Conservation (phyloP, 2,113 vertebrate genomes). For the Gymnobelideus leadbeateri region DNA sequence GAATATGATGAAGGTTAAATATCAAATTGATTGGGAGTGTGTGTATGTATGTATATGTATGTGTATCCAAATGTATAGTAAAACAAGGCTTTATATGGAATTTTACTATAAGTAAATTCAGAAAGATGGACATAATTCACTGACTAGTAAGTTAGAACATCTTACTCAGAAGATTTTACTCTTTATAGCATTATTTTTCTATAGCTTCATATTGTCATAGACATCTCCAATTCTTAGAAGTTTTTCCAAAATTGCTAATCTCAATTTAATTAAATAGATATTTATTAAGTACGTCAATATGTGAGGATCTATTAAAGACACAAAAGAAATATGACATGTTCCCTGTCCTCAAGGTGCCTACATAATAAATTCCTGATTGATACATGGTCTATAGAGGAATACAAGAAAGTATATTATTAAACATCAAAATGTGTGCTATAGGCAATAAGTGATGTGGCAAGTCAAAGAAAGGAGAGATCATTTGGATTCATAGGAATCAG, state of each 20-base stretch:
- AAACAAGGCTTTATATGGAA: slow-evolving; percentile 26
- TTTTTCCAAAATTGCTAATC: slow-evolving; percentile 22
- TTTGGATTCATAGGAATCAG: background rate
- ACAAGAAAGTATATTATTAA: background rate
- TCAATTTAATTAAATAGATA: slow-evolving; percentile 33
- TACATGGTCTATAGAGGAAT: background rate
- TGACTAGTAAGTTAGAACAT: slow-evolving; percentile 8
- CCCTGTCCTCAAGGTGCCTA: slow-evolving; percentile 8
- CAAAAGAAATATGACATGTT: background rate
- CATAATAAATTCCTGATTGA: background rate
- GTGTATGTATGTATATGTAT: too few species aligned
- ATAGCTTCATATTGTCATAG: background rate
- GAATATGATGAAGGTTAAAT: background rate
- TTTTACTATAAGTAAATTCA: slow-evolving; percentile 5
- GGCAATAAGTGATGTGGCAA: background rate
- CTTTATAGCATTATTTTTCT: background rate
- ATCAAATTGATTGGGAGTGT: too few species aligned
- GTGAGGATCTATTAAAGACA: background rate
- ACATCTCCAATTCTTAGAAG: background rate
- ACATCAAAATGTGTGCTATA: background rate
- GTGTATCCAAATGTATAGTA: background rate
- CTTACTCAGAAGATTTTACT: slow-evolving; percentile 43
- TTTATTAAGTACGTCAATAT: background rate
- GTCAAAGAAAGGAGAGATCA: background rate
- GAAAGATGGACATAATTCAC: background rate